Evolutionary conservation across 2,888 invertebrate genomes (phyloP).

Genomic region (Troilus luridus): DNA sequence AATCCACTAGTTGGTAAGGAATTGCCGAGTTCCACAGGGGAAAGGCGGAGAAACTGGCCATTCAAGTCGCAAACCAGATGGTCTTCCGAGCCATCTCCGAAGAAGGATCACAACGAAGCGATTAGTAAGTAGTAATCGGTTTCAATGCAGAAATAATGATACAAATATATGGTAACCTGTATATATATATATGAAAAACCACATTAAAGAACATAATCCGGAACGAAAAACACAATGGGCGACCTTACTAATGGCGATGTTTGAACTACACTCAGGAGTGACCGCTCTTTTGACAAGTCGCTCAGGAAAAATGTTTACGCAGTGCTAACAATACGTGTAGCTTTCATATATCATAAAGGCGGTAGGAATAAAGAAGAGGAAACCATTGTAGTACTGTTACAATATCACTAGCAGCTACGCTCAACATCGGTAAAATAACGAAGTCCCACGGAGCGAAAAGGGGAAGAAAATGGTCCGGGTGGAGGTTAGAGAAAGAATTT

Average conservation of each 20-base stretch:
- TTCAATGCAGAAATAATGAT: background rate
- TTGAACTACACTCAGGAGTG: background rate
- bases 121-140: background rate
- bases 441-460: background rate
- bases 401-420: background rate
- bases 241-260: background rate
- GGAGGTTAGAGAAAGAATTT: background rate
- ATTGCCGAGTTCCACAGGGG: constrained; percentile 11
- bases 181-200: too few relatives aligned
- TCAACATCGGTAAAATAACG: background rate
- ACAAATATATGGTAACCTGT: too few relatives aligned
- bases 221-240: background rate
- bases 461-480: background rate
- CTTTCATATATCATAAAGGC: background rate
- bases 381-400: background rate
- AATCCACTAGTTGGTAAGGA: background rate
- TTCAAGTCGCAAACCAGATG: constrained; percentile 2
- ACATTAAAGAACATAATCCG: background rate
- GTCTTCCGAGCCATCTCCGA: background rate
- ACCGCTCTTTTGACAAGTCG: background rate
- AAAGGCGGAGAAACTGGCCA: constrained; percentile 27
- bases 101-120: background rate
- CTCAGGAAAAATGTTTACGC: background rate
- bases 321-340: background rate
- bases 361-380: background rate